Conservation (phyloP, 2,797 vertebrate species). For the Tarsius wallacei region DNA sequence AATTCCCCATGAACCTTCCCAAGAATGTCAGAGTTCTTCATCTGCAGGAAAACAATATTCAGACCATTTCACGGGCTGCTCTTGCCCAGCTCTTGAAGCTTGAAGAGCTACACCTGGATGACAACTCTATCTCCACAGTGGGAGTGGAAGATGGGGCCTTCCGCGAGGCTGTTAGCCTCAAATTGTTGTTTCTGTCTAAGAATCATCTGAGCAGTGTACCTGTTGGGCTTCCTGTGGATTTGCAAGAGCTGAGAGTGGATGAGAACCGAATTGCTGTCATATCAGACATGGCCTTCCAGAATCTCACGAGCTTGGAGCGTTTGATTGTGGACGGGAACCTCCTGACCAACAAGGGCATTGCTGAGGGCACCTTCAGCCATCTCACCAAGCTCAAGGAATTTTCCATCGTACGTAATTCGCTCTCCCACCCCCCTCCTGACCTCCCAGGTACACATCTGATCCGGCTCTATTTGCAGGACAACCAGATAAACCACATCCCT, state of each 20-base stretch:
- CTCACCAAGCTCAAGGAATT: constrained; percentile 96
- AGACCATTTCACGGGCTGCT: constrained; percentile 96
- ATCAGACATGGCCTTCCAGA: constrained; percentile 95
- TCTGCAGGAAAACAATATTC: constrained; percentile 98
- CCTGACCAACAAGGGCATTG: constrained; percentile 96
- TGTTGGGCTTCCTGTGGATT: constrained; percentile 95
- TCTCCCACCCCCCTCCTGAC: constrained; percentile 94
- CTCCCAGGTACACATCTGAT: constrained; percentile 94
- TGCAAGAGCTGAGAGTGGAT: constrained; percentile 96
- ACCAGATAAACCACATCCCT: constrained; percentile 96
- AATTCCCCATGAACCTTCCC: constrained; percentile 97
- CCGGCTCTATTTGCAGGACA: constrained; percentile 97
- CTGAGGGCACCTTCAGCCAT: constrained; percentile 95
- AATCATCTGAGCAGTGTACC: constrained; percentile 98
- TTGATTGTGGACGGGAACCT: constrained; percentile 97
- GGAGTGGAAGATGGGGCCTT: constrained; percentile 98
- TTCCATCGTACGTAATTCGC: constrained; percentile 96
- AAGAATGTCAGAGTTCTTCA: constrained; percentile 96
- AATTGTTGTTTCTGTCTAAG: constrained; percentile 96
- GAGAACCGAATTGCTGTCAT: constrained; percentile 97
- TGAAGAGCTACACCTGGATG: constrained; percentile 97
- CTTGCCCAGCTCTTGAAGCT: constrained; percentile 96
- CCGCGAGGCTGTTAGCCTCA: constrained; percentile 95
- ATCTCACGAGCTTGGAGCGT: constrained; percentile 95
- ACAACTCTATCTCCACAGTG: constrained; percentile 97